These are phyloP conservation scores for Volucella inanis DNA, from an alignment of 2,888 invertebrate genomes.

Conservation along the genomic window DNA sequence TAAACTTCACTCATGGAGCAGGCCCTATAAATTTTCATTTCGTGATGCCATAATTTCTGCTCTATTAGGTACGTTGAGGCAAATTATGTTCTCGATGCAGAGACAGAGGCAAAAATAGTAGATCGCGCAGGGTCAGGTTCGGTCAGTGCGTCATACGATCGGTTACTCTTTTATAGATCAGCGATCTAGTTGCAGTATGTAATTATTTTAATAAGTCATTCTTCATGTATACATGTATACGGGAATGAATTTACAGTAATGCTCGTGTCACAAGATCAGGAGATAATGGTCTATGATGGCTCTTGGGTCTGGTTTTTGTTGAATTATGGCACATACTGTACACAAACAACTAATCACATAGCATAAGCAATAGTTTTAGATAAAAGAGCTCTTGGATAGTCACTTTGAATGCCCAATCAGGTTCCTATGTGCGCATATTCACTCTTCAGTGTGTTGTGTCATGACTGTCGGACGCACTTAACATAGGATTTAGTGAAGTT, in stretches of 20 bases:
- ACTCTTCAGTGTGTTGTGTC: too few relatives aligned
- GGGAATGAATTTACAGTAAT: slow-evolving; percentile 8
- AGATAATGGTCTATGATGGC: slow-evolving; percentile 22
- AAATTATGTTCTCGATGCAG: slow-evolving; percentile 57
- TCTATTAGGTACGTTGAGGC: slow-evolving; percentile 70
- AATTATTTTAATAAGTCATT: slow-evolving; percentile 39
- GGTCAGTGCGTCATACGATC: slow-evolving; percentile 66
- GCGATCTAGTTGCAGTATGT: slow-evolving; percentile 40
- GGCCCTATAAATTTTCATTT: slow-evolving; percentile 72
- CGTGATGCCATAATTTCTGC: slow-evolving; percentile 74
- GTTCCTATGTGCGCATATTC: too few relatives aligned
- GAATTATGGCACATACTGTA: slow-evolving; percentile 26
- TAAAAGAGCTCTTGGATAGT: too few relatives aligned
- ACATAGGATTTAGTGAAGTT: too few relatives aligned
- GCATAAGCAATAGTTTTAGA: neutral
- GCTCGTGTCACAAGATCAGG: slow-evolving; percentile 34
- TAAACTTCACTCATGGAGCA: slow-evolving; percentile 45
- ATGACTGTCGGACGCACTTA: too few relatives aligned
- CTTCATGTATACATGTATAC: slow-evolving; percentile 5
- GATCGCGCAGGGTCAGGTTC: slow-evolving; percentile 50
- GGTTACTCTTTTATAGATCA: slow-evolving; percentile 62
- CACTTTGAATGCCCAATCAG: too few relatives aligned
- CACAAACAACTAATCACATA: slow-evolving; percentile 10
- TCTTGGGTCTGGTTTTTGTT: slow-evolving; percentile 16
- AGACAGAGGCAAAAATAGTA: slow-evolving; percentile 11